A percentile compares a stretch with the other conserved stretches of the same genome.
Conservation (phyloP, 2,888 invertebrate species). For the Podabrus alpinus region DNA sequence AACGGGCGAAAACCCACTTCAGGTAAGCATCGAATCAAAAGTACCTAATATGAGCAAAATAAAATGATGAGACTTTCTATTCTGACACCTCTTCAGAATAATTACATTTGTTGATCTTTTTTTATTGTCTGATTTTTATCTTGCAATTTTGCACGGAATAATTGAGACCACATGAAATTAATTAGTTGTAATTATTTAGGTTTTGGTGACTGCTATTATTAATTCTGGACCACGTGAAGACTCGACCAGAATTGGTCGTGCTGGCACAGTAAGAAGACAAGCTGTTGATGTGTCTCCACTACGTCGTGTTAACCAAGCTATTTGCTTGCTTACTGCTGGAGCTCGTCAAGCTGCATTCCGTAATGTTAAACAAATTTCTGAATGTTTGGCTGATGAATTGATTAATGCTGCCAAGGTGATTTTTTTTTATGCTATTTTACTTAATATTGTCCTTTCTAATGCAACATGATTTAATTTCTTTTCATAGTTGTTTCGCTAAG, state of each 20-base stretch:
- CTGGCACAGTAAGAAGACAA: slow-evolving; percentile 99
- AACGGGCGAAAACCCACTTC: slow-evolving; percentile 85
- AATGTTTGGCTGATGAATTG: slow-evolving; percentile 99
- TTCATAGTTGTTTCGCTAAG: slow-evolving; percentile 47
- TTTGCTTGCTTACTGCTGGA: slow-evolving; percentile 98
- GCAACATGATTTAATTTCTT: slow-evolving; percentile 37
- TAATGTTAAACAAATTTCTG: slow-evolving; percentile 99
- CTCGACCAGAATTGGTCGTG: slow-evolving; percentile 99
- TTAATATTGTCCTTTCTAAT: slow-evolving; percentile 49
- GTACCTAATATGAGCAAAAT: not conserved
- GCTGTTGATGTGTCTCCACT: slow-evolving; percentile 99
- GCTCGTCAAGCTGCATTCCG: slow-evolving; percentile 99
- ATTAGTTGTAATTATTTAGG: slow-evolving; percentile 57
- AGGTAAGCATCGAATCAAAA: slow-evolving; percentile 60
- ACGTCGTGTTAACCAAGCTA: slow-evolving; percentile 98
- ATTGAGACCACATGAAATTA: not conserved
- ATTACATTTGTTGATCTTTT: slow-evolving; percentile 33
- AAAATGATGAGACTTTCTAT: slow-evolving; percentile 29
- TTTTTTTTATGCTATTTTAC: slow-evolving; percentile 4
- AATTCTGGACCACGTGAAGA: slow-evolving; percentile 99
- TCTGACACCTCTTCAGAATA: slow-evolving; percentile 54
- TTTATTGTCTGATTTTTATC: slow-evolving; percentile 5
- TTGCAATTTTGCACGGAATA: not conserved
- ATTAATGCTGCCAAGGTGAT: slow-evolving; percentile 97
- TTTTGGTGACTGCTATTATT: slow-evolving; percentile 95